phyloP scores from a whole-genome alignment of 2,888 invertebrate species.

The Pseudoips prasinana region DNA sequence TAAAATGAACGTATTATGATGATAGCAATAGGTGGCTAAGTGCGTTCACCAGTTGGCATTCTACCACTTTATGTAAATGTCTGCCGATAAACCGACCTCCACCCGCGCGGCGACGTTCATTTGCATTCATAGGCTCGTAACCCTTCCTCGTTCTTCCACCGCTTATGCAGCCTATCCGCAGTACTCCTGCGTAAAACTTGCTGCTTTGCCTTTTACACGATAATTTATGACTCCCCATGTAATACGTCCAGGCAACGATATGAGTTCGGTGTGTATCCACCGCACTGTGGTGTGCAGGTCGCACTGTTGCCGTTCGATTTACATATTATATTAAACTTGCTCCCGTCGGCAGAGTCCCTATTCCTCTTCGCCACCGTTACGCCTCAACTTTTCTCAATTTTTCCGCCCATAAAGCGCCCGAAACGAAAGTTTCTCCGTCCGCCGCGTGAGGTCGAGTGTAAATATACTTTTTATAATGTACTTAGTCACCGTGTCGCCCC shows the following conservation, averaged over 20 bases:
- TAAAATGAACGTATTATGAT: constrained; percentile 53
- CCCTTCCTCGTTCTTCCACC: constrained; percentile 70
- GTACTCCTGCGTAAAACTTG: constrained; percentile 64
- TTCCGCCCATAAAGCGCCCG: constrained; percentile 79
- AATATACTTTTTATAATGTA: constrained; percentile 80
- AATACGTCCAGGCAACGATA: constrained; percentile 74
- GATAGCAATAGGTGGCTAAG: constrained; percentile 56
- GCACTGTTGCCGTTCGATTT: constrained; percentile 74
- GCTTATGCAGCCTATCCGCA: constrained; percentile 61
- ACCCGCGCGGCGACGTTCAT: constrained; percentile 68
- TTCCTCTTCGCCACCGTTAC: constrained; percentile 74
- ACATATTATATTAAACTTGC: constrained; percentile 81
- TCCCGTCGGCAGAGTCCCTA: constrained; percentile 55
- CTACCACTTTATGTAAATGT: constrained; percentile 75
- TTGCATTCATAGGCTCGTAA: constrained; percentile 82
- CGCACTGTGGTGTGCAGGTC: constrained; percentile 68
- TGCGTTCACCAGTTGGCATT: constrained; percentile 57
- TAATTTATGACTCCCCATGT: constrained; percentile 78
- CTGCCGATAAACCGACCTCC: constrained; percentile 71
- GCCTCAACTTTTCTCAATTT: constrained; percentile 81
- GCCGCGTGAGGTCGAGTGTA: constrained; percentile 77
- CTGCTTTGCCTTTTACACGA: constrained; percentile 71
- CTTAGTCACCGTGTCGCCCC: constrained; percentile 71
- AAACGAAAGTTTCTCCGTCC: constrained; percentile 74
- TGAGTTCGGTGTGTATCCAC: constrained; percentile 67